A percentile compares a stretch with the other conserved stretches of the same genome.
Conservation (phyloP, 2,113 vertebrate genomes). For the Alaudala cheleensis region DNA sequence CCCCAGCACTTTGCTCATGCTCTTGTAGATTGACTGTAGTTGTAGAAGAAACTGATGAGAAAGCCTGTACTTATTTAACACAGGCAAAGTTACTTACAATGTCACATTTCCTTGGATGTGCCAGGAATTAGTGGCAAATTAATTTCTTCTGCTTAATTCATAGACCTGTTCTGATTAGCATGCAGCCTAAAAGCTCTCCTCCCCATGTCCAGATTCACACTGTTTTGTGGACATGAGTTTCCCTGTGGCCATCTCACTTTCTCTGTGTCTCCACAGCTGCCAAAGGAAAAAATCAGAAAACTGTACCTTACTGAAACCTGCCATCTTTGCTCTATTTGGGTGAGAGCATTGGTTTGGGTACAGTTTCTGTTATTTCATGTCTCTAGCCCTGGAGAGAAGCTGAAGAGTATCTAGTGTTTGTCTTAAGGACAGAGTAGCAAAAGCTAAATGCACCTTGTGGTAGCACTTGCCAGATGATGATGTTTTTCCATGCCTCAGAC, state of each 20-base stretch:
- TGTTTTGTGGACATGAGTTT: neutral
- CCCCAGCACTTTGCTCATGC: neutral
- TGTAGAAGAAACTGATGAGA: conserved; percentile 23
- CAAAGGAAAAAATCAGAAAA: neutral
- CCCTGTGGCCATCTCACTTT: neutral
- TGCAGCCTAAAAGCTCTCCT: neutral
- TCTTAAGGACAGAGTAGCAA: neutral
- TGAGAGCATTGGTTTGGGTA: neutral
- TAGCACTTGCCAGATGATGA: neutral
- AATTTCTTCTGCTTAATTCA: neutral
- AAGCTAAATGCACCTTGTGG: neutral
- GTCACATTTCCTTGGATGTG: neutral
- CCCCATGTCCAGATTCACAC: neutral
- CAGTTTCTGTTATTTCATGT: neutral
- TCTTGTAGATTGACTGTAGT: neutral
- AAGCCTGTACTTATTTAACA: neutral
- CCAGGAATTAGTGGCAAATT: neutral
- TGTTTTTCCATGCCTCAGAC: neutral
- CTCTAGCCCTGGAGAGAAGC: neutral
- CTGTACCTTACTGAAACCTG: neutral
- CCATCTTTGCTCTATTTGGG: neutral
- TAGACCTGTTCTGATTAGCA: neutral
- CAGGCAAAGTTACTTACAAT: neutral
- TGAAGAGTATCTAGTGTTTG: neutral
- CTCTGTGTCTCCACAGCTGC: neutral